Base-by-base conservation (phyloP, 2,113 vertebrate species). In the Trogon melanurus region DNA sequence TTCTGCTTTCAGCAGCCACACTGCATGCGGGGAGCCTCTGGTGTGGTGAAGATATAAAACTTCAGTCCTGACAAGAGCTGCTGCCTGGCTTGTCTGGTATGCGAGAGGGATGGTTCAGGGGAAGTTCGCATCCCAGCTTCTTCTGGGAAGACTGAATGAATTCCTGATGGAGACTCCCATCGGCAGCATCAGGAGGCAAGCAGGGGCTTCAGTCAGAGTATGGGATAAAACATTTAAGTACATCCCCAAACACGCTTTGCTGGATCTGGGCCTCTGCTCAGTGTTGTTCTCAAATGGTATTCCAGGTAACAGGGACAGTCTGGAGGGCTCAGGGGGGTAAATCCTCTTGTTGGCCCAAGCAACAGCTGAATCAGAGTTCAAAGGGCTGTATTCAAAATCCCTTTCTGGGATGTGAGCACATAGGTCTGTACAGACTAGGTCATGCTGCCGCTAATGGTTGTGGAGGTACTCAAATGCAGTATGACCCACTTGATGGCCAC, bases 181-280 rank as follows among this genome's bases (percentile, higher is more conserved):
- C 4, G 4, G 41, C 41, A 71, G 48, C 41, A 57, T 16, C 1
- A 3, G 50, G 30, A 62, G 23, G 41, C 15, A 23, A 0, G 0
- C 7, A 22, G 54, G 79, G 53, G 25, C 23, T 22, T 38, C 1
- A 0, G 6, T 32, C 50, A 44, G 47, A 53, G 32, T 0, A 0
- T 53, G 48, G 27, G 17, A 58, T 85, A 29, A 8, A 1, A 1
- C 1, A 0, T 70, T 21, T 34, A 2, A 2, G 0, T 8, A 4
- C 44, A 16, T 16, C 51, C 62, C 61, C 60, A 36, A 50, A n/a
- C 11, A 19, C 0, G 13, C 13, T 74, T 51, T 47, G 11, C 47
- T 73, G 71, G 27, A 30, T 56, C 19, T 29, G 51, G 20, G 25
- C 26, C 50, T 53, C 70, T n/a, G 45, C 54, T 79, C 1, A 1